Conservation (phyloP, 2,888 invertebrate genomes). For the Drosophila mayaguana region DNA sequence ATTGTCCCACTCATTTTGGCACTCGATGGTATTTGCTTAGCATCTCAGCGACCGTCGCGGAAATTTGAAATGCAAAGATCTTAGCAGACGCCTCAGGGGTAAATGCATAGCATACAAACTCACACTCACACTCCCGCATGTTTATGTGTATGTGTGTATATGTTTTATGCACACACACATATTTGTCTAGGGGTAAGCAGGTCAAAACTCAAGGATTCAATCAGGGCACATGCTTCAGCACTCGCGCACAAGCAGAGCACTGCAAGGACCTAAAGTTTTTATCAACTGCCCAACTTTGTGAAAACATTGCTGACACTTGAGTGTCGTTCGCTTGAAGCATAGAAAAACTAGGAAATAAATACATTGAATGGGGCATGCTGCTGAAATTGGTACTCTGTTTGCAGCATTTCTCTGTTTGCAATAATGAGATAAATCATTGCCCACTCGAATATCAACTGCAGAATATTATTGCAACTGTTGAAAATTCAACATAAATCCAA, state of each 20-base stretch:
- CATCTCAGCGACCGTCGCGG: constrained; percentile 19
- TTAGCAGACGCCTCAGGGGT: constrained; percentile 34
- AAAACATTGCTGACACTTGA: constrained; percentile 49
- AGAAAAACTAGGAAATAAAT: constrained; percentile 14
- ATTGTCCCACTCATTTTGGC: constrained; percentile 63
- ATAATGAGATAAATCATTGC: not conserved
- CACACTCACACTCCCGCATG: too few species aligned
- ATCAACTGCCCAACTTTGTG: constrained; percentile 39
- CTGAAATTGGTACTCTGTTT: not conserved
- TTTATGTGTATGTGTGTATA: too few species aligned
- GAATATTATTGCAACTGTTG: too few species aligned
- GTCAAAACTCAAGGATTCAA: constrained; percentile 37
- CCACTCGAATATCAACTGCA: not conserved
- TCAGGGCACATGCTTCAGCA: constrained; percentile 22
- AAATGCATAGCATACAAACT: not conserved
- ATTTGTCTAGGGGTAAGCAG: constrained; percentile 2
- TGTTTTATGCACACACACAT: too few species aligned
- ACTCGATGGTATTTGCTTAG: constrained; percentile 28
- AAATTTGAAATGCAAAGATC: constrained; percentile 53
- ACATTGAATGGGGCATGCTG: not conserved
- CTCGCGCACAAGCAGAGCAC: constrained; percentile 7
- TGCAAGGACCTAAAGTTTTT: constrained; percentile 40
- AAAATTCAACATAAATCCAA: not conserved
- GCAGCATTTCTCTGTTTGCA: not conserved
- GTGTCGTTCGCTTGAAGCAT: constrained; percentile 21